Evolutionary conservation across 1,140 invertebrate species (phyloP).

Genomic region (Sesamia nonagrioides): DNA sequence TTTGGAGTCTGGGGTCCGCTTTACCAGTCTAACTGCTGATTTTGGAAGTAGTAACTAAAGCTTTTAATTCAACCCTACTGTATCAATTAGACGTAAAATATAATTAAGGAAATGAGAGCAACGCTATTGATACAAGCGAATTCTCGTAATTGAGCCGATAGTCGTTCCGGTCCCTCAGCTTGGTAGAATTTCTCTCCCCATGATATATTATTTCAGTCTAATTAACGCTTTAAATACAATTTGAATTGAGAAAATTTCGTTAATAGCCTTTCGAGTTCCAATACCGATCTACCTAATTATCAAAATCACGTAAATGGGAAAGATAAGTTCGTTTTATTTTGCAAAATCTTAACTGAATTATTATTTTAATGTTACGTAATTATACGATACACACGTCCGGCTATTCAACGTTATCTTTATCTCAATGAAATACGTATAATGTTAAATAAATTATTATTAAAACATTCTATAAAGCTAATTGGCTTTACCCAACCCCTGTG

Average conservation of each 20-base stretch:
- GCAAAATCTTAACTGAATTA: background rate
- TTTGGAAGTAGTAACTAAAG: background rate
- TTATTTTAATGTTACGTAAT: constrained; percentile 22
- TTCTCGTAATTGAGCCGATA: constrained; percentile 28
- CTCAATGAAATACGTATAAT: constrained; percentile 19
- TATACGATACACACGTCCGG: constrained; percentile 18
- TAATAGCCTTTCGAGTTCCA: constrained; percentile 5
- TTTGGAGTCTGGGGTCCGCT: too few species aligned
- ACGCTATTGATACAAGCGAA: constrained; percentile 21
- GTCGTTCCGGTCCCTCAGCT: constrained; percentile 15
- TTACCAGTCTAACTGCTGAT: too few species aligned
- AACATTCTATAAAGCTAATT: constrained; percentile 40
- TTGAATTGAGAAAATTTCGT: constrained; percentile 20
- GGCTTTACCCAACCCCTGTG: constrained; percentile 17
- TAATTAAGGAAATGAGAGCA: constrained; percentile 22
- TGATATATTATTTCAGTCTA: constrained; percentile 21
- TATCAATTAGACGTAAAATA: constrained; percentile 20
- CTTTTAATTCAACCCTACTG: background rate
- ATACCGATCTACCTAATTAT: background rate
- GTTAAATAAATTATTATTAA: constrained; percentile 26
- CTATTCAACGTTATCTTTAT: constrained; percentile 23
- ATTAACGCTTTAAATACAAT: constrained; percentile 36
- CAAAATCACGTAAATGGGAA: background rate
- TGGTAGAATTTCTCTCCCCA: constrained; percentile 19
- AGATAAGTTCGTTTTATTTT: background rate